Conservation (phyloP, 1,140 invertebrate species). For the Babylonia areolata region DNA sequence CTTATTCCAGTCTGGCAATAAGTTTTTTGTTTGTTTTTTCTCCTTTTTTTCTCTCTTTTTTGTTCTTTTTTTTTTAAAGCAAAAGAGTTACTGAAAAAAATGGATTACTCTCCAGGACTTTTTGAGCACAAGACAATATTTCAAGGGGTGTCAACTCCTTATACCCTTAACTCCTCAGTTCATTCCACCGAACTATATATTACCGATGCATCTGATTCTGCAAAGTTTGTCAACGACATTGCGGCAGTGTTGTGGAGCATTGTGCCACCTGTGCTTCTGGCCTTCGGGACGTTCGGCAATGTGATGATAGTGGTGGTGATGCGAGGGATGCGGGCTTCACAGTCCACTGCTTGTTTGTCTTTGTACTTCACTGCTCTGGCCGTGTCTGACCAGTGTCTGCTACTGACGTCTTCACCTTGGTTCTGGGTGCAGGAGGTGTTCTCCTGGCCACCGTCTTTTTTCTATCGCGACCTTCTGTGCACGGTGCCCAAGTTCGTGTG, state of each 20-base stretch:
- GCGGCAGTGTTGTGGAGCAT: not conserved
- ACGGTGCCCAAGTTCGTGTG: not conserved
- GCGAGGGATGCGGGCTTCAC: not conserved
- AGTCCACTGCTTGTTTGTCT: not conserved
- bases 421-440: not conserved
- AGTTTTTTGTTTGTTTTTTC: too few species aligned
- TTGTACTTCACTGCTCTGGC: conserved; percentile 17
- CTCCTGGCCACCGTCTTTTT: not conserved
- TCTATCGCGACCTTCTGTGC: not conserved
- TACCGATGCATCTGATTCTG: too few species aligned
- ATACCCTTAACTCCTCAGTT: too few species aligned
- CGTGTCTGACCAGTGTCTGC: conserved; percentile 11
- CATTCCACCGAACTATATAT: too few species aligned
- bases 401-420: not conserved
- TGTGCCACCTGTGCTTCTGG: not conserved
- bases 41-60: too few species aligned
- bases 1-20: too few species aligned
- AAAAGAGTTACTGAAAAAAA: too few species aligned
- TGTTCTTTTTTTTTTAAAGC: too few species aligned
- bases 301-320: conserved; percentile 12
- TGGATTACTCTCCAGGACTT: too few species aligned
- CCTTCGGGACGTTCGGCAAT: conserved; percentile 7
- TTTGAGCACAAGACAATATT: too few species aligned
- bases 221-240: too few species aligned
- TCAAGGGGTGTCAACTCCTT: too few species aligned